Base-by-base conservation (phyloP, 2,113 vertebrate genomes). In the Cyanoderma ruficeps region DNA sequence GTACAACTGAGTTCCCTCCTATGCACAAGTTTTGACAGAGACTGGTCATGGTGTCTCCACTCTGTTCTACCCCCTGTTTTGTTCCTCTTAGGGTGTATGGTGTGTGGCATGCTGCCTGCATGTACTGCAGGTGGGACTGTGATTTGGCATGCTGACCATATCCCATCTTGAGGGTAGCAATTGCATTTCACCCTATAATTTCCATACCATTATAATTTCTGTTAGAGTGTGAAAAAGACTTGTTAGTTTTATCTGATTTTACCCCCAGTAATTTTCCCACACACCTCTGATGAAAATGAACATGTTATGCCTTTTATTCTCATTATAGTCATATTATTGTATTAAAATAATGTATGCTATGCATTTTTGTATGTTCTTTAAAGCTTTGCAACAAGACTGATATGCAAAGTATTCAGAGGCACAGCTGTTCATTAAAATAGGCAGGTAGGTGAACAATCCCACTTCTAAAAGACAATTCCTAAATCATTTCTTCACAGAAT, bases 321-420 rank as follows among this genome's bases (percentile, higher is more conserved):
- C 69, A 93, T 94, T 92, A 74, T 15, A 31, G 3, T 93, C 50
- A 42, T 88, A 74, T 75, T 41, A 70, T 63, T 96, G 28, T 92
- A 90, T 81, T 72, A 83, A 96, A 97, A 97, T 89, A 97, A 95
- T 77, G 25, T 92, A 70, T 7, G 3, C 15, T 87, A 5, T 70
- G n/a, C 16, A 65, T 75, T 91, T 90, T 93, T 55, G 14, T 2
- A 10, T 85, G 53, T 88, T 96, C 52, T 96, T 96, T 95, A 84
- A 88, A 91, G 71, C 39, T 95, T 91, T 94, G 44, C 83, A 94
- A 77, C 8, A 64, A 59, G 23, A 83, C 28, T 6, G 13, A 94
- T 88, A 82, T 8, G 2, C 0, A 3, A 74, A 75, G 9, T 31
- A 82, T 50, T 46, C 23, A 49, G 89, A 65, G 52, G 83, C 0